phyloP scores from a whole-genome alignment of 2,113 vertebrate species.

The Hipposideros armiger region DNA sequence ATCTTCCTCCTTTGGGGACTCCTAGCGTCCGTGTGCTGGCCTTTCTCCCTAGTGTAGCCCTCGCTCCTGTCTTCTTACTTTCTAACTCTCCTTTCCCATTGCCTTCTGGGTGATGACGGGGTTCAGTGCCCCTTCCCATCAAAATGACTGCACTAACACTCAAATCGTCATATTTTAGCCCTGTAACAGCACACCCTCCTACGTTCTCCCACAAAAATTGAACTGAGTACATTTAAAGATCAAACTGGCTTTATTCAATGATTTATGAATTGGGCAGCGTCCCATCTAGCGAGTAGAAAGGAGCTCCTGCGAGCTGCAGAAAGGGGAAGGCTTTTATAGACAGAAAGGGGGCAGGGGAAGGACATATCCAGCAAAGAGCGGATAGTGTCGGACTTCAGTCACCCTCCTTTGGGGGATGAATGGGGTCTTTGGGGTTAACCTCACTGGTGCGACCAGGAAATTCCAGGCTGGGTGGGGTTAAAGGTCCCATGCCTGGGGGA shows the following conservation, averaged over 20 bases:
- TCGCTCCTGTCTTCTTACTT: not conserved
- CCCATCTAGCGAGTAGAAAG: not conserved
- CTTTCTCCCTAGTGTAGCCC: not conserved
- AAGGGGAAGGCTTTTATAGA: not conserved
- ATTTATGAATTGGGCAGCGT: not conserved
- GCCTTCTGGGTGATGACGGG: not conserved
- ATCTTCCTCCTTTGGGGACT: not conserved
- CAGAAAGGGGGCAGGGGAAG: not conserved
- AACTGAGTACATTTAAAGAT: not conserved
- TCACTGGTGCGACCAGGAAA: not conserved
- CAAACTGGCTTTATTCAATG: too few species aligned
- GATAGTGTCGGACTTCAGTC: not conserved
- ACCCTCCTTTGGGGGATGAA: not conserved
- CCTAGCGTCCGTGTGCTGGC: too few species aligned
- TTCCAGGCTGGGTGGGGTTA: not conserved
- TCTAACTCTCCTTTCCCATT: not conserved
- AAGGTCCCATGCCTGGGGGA: not conserved
- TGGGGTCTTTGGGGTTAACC: not conserved
- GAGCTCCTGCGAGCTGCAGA: not conserved
- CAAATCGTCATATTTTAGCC: accelerated
- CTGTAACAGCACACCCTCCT: accelerated
- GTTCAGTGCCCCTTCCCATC: too few species aligned
- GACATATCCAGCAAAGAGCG: not conserved
- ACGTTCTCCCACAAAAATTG: not conserved
- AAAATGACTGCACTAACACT: not conserved